A percentile compares a stretch with the other conserved stretches of the same genome.
Evolutionary conservation across 2,113 vertebrate species (phyloP).

Genomic region (Ceyx cyanopectus): DNA sequence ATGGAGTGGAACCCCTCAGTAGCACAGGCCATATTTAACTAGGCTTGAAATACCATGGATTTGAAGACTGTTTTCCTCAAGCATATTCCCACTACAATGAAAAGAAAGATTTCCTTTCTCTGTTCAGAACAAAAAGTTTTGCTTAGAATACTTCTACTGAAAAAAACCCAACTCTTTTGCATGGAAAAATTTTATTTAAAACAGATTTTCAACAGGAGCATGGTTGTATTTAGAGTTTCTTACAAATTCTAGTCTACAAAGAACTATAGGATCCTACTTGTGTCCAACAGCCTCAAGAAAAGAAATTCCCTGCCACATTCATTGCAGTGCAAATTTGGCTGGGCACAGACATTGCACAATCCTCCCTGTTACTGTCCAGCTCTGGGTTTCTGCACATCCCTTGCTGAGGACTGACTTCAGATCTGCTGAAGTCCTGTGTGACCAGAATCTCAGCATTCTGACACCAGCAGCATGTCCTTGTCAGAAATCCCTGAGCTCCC

Average conservation of each 20-base stretch:
- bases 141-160: neutral
- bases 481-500: neutral
- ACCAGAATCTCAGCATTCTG: neutral
- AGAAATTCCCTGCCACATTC: neutral
- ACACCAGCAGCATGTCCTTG: neutral
- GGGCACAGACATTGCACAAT: neutral
- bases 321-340: neutral
- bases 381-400: neutral
- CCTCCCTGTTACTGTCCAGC: neutral
- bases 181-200: constrained; percentile 47
- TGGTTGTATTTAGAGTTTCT: neutral
- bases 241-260: neutral
- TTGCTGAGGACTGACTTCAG: neutral
- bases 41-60: neutral
- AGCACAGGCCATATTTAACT: neutral
- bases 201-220: constrained; percentile 38
- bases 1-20: neutral
- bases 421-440: neutral
- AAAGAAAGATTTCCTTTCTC: constrained; percentile 40
- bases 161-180: neutral
- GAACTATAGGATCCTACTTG: neutral
- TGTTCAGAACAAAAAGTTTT: constrained; percentile 38
- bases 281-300: neutral
- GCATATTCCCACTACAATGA: constrained; percentile 1
- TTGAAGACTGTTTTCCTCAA: constrained; percentile 8